Base-by-base conservation (phyloP, 2,113 vertebrate genomes). In the Ramphastos sulfuratus region DNA sequence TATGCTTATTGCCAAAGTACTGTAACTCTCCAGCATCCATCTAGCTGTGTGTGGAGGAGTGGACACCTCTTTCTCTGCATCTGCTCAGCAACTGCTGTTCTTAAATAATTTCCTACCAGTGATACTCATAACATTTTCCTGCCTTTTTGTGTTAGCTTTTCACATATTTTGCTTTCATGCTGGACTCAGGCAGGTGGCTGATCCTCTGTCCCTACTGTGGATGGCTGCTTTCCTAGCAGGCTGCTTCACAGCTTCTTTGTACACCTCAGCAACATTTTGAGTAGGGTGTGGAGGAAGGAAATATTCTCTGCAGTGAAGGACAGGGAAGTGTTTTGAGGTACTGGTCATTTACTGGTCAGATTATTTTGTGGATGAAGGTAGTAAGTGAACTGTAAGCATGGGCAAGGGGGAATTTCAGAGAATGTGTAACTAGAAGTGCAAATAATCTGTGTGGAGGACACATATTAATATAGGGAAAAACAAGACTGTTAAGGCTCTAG, bases 1-100 rank as follows among this genome's bases (percentile, higher is more conserved):
- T 31, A 37, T 31, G 52, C 20, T 56, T 20, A 28, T 66, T 8
- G 3, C 55, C 30, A 12, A 0, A 1, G 35, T 39, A 65, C 17
- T 0, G 2, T 23, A 42, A 30, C 20, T 69, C 31, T 72, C 5
- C 69, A 30, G 44, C 27, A 56, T 60, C 27, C 48, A 39, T 6
- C 44, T 56, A 61, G 25, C 44, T 76, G 64, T 14, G 0, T 18
- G 44, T 19, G 7, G n/a, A 69, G 64, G 12, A 71, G 58, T 2
- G 15, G 65, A 39, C 24, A 9, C 7, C 24, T 67, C 39, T 28
- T 24, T 71, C 46, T 56, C 70, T 70, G 55, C 6, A 30, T 39
- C 54, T 58, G 48, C 25, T 35, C 74, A 87, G 25, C 25, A 63
- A n/a, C 42, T 71, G 33, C 28, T 58, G n/a, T 25, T 69, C 48